Evolutionary conservation across 2,888 invertebrate genomes (phyloP).

Genomic region (Melieria omissa): DNA sequence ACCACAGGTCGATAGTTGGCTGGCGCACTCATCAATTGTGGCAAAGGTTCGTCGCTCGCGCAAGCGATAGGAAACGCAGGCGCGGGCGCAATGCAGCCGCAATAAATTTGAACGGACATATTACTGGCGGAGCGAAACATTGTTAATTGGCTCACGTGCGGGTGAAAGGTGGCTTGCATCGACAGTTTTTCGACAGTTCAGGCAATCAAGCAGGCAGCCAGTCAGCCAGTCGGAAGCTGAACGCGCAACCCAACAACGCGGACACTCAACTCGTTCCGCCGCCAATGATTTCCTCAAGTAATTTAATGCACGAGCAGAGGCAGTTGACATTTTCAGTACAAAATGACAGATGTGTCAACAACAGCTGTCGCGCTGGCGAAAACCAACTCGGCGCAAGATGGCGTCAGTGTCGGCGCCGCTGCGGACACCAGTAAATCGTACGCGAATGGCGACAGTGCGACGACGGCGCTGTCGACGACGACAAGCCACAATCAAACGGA

Average conservation of each 20-base stretch:
- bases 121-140: not conserved
- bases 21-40: too few species aligned
- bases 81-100: too few species aligned
- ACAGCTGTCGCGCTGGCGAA: conserved; percentile 42
- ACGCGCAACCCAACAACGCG: not conserved
- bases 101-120: not conserved
- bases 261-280: not conserved
- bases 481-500: not conserved
- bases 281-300: conserved; percentile 23
- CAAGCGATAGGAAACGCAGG: too few species aligned
- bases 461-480: conserved; percentile 21
- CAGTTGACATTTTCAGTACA: conserved; percentile 31
- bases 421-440: conserved; percentile 45
- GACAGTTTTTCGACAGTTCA: not conserved
- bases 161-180: not conserved
- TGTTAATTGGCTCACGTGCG: not conserved
- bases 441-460: conserved; percentile 53
- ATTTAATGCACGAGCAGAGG: conserved; percentile 42
- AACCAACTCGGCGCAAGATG: conserved; percentile 33
- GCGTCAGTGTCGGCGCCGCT: not conserved
- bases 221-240: not conserved
- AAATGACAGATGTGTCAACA: conserved; percentile 57
- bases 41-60: too few species aligned
- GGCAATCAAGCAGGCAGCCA: conserved; percentile 7
- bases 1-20: too few species aligned